phyloP scores from a whole-genome alignment of 2,888 invertebrate genomes.

The Tenthredo distinguenda region DNA sequence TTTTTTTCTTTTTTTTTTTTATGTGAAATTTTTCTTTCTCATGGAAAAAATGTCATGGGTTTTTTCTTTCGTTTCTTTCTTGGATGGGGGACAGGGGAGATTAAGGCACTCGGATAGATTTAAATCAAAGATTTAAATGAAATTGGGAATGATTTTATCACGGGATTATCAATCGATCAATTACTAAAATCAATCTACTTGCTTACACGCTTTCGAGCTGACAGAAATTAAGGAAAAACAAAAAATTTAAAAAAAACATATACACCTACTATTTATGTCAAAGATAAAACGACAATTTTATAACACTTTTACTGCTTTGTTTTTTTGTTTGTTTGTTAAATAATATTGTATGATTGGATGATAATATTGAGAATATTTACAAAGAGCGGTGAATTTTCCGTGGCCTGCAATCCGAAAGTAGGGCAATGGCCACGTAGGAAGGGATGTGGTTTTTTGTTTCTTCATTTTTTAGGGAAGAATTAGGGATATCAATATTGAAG shows the following conservation, averaged over 20 bases:
- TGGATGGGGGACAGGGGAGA: conserved; percentile 57
- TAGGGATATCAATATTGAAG: not conserved
- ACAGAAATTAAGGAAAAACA: conserved; percentile 55
- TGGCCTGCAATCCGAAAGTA: not conserved
- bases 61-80: conserved; percentile 54
- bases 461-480: not conserved
- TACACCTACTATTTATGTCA: not conserved
- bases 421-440: not conserved
- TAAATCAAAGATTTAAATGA: conserved; percentile 5
- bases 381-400: not conserved
- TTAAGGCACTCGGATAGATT: conserved; percentile 71
- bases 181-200: conserved; percentile 34
- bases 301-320: not conserved
- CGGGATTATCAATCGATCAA: not conserved
- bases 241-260: not conserved
- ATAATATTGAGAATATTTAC: conserved; percentile 14
- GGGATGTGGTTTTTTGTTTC: not conserved
- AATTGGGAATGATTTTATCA: conserved; percentile 10
- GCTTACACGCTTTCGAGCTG: conserved; percentile 59
- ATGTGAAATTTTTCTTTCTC: not conserved
- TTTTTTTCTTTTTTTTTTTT: conserved; percentile 31
- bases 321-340: conserved; percentile 15
- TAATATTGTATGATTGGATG: no score
- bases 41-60: not conserved
- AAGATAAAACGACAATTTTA: conserved; percentile 10